phyloP scores from a whole-genome alignment of 2,113 vertebrate species.

The Herpailurus yagouaroundi region DNA sequence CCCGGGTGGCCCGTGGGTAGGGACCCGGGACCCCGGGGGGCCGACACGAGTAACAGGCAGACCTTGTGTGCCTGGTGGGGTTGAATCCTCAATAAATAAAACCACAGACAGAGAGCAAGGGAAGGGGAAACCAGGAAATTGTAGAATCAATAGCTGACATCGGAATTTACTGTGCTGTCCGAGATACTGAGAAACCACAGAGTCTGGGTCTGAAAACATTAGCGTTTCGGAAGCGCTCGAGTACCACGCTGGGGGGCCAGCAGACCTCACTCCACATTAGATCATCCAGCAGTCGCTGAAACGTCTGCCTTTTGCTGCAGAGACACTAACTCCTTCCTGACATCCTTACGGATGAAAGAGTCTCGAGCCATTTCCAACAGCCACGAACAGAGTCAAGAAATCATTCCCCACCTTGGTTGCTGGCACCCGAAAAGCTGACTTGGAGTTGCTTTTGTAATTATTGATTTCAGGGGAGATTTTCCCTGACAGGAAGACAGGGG shows the following conservation, averaged over 20 bases:
- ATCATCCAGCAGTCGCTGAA: neutral
- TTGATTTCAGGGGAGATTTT: neutral
- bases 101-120: constrained; percentile 18
- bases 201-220: constrained; percentile 40
- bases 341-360: neutral
- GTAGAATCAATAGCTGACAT: constrained; percentile 38
- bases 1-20: too few species aligned
- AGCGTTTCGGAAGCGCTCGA: constrained; percentile 37
- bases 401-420: neutral
- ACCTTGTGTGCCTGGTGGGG: fast-evolving
- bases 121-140: neutral
- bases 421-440: neutral
- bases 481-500: neutral
- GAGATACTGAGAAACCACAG: neutral
- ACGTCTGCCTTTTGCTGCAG: neutral
- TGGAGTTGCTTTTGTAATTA: neutral
- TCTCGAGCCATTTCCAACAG: neutral
- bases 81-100: constrained; percentile 52
- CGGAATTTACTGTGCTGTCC: constrained; percentile 36
- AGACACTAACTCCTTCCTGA: neutral
- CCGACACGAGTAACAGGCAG: fast-evolving
- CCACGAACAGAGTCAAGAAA: neutral
- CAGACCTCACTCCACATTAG: neutral
- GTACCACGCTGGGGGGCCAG: neutral
- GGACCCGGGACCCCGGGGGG: neutral